These are phyloP conservation scores for Clostera curtula DNA, from an alignment of 2,888 invertebrate genomes.

Conservation along the genomic window DNA sequence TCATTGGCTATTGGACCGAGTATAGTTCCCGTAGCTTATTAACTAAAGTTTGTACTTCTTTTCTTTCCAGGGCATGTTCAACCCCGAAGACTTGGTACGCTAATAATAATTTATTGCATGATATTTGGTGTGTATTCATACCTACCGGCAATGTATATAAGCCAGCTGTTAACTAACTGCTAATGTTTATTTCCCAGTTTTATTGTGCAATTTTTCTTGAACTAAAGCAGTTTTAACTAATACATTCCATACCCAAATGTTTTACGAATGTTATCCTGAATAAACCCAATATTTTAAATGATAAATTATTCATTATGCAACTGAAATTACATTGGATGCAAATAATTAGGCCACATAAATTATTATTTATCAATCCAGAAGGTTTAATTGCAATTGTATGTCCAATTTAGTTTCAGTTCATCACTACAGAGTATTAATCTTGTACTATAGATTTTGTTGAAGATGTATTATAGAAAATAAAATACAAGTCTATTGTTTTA, in stretches of 20 bases:
- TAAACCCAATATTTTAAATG: slow-evolving; percentile 12
- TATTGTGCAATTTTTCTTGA: slow-evolving; percentile 48
- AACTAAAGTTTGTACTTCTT: slow-evolving; percentile 20
- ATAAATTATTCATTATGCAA: slow-evolving; percentile 19
- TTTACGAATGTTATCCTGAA: slow-evolving; percentile 17
- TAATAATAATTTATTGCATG: slow-evolving; percentile 58
- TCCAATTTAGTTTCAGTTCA: slow-evolving; percentile 32
- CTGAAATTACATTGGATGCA: slow-evolving; percentile 15
- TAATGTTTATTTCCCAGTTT: slow-evolving; percentile 25
- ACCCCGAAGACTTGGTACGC: slow-evolving; percentile 86
- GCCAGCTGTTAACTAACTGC: slow-evolving; percentile 32
- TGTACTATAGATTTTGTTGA: slow-evolving; percentile 61
- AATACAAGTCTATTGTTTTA: slow-evolving; percentile 26
- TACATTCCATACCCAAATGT: slow-evolving; percentile 37
- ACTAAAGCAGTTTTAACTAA: slow-evolving; percentile 22
- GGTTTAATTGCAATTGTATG: background rate
- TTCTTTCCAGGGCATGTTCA: slow-evolving; percentile 88
- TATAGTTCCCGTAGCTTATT: too few relatives aligned
- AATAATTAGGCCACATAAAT: too few relatives aligned
- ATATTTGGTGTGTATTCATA: slow-evolving; percentile 36
- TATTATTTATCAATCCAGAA: background rate
- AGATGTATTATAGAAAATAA: slow-evolving; percentile 54
- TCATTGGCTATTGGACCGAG: too few relatives aligned
- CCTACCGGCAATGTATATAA: slow-evolving; percentile 60
- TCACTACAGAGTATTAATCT: slow-evolving; percentile 41